Evolutionary conservation across 2,888 invertebrate genomes (phyloP), one percentile per base, ranked within the genome.

Genomic region (Conchocele bisecta): DNA sequence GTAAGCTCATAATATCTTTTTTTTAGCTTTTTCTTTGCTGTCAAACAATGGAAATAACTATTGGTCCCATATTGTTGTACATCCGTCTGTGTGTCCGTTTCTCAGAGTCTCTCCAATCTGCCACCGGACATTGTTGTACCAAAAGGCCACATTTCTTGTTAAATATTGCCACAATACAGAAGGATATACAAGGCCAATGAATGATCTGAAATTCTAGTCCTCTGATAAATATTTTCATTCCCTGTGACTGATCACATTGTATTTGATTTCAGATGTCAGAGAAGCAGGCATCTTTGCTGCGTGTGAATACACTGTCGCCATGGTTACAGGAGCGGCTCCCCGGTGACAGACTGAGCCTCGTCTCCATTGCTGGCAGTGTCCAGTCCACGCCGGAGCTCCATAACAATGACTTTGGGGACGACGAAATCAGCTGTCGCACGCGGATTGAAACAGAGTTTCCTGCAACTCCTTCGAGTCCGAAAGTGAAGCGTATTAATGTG

Each of bases 391-490:
- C 76, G n/a, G 64, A 69, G 41, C 28, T 50, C 28, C 63, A 66
- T 11, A 31, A 42, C 5, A 24, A 26, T 9, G 20, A 39, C 1
- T 41, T 63, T 37, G 39, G 64, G 17, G 44, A 22, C 22, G 59
- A 39, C 28, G 77, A 46, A 63, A 77, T 51, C 68, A 72, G 46
- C 20, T 80, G 48, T 61, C 57, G 77, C 28, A 83, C 83, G 20
- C 82, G 84, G 69, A 86, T 87, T 51, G 87, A 88, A 64, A 88
- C 89, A 24, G 89, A 89, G 59, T 89, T 89, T 68, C 88, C 89
- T 1, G 87, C 87, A 6, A 85, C 84, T 5, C 87, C 87, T 60
- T 81, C 86, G 28, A 89, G 88, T 79, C 89, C 89, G 0, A 88
- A 86, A 67, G 75, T 86, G 41, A 87, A 85, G 59, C 86, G 83